Conservation (phyloP, 1,140 invertebrate genomes). For the Diprion similis region DNA sequence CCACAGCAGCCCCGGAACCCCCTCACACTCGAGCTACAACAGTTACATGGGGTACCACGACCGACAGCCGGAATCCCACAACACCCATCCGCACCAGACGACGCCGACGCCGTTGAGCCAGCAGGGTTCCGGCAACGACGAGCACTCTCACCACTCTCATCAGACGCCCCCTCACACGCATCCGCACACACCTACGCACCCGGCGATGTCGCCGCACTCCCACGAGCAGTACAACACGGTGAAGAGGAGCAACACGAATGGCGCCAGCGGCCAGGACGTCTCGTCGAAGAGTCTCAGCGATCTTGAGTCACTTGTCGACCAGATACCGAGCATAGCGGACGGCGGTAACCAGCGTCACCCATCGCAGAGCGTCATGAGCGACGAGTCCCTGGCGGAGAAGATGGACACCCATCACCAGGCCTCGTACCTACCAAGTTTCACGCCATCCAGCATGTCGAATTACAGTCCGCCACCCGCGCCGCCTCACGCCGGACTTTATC, state of each 20-base stretch:
- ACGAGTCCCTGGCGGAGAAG: slow-evolving; percentile 34
- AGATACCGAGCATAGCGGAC: slow-evolving; percentile 87
- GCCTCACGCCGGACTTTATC: slow-evolving; percentile 38
- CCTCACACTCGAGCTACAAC: slow-evolving; percentile 50
- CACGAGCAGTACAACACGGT: slow-evolving; percentile 53
- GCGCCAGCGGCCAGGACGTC: slow-evolving; percentile 70
- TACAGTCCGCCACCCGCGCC: slow-evolving; percentile 51
- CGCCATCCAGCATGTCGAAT: slow-evolving; percentile 43
- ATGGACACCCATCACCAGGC: slow-evolving; percentile 47
- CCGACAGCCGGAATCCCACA: slow-evolving; percentile 47
- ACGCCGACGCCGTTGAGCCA: slow-evolving; percentile 54
- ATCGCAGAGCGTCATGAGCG: slow-evolving; percentile 40
- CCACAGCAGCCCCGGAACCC: slow-evolving; percentile 52
- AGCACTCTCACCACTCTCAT: slow-evolving; percentile 56
- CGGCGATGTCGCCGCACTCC: slow-evolving; percentile 54
- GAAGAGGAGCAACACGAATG: slow-evolving; percentile 41
- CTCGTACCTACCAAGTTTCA: slow-evolving; percentile 47
- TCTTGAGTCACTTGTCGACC: slow-evolving; percentile 87
- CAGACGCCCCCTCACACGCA: slow-evolving; percentile 56
- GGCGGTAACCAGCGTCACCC: slow-evolving; percentile 57
- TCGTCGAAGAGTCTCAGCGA: slow-evolving; percentile 88
- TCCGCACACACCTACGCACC: slow-evolving; percentile 54
- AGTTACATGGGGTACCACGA: slow-evolving; percentile 59
- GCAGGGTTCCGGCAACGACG: slow-evolving; percentile 36
- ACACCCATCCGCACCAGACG: slow-evolving; percentile 51